Conservation (phyloP, 2,888 invertebrate species). For the Anarsia innoxiella region DNA sequence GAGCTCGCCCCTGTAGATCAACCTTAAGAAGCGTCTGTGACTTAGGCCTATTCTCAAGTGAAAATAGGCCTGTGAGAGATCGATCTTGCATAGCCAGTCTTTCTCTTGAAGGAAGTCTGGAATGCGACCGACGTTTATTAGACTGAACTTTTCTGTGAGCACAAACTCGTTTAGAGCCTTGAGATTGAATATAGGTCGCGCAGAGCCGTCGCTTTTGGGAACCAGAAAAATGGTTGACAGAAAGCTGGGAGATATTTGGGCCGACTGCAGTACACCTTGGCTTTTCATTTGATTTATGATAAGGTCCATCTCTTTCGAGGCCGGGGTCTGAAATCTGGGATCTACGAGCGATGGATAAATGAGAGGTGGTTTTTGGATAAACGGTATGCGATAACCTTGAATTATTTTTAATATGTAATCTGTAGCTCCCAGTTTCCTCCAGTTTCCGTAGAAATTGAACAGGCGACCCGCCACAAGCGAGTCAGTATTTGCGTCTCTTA, state of each 20-base stretch:
- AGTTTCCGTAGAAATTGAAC: constrained; percentile 8
- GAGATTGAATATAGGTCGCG: too few relatives aligned
- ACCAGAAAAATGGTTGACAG: constrained; percentile 24
- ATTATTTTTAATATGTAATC: constrained; percentile 13
- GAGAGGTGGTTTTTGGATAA: constrained; percentile 17
- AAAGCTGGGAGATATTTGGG: constrained; percentile 19
- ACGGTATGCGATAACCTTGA: constrained; percentile 20
- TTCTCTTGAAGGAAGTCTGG: constrained; percentile 25
- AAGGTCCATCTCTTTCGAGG: constrained; percentile 12
- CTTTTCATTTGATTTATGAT: constrained; percentile 17
- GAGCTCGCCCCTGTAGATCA: constrained; percentile 18
- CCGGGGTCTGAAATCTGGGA: constrained; percentile 4
- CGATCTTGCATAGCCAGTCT: too few relatives aligned
- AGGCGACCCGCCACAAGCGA: constrained; percentile 15
- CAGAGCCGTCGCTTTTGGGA: constrained; percentile 21
- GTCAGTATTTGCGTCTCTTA: constrained; percentile 15
- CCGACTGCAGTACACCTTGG: constrained; percentile 14
- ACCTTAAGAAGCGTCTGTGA: constrained; percentile 22
- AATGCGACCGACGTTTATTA: constrained; percentile 21
- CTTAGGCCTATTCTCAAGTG: too few relatives aligned
- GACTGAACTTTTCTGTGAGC: constrained; percentile 15
- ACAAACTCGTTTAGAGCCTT: constrained; percentile 24
- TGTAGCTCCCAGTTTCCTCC: constrained; percentile 16
- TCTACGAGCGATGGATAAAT: constrained; percentile 3
- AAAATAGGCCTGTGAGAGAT: too few relatives aligned